Percentiles rank a stretch among this genome's conserved stretches.
Conservation (phyloP, 2,797 vertebrate genomes). For the Falco columbarius region DNA sequence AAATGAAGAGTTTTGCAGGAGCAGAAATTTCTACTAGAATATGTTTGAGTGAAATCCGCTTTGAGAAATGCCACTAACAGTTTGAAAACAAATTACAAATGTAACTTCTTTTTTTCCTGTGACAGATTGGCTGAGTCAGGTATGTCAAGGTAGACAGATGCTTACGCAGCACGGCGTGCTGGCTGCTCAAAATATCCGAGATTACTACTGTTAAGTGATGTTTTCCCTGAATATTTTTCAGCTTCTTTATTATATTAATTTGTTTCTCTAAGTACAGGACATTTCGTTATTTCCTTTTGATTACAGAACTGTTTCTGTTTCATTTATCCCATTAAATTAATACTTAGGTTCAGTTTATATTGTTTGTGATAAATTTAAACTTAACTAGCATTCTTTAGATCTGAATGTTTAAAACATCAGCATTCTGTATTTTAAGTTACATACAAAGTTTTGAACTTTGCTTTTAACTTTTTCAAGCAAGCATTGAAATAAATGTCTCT, state of each 20-base stretch:
- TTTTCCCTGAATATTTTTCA: neutral
- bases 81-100: neutral
- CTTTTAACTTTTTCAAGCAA: neutral
- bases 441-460: neutral
- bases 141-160: neutral
- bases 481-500: neutral
- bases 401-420: neutral
- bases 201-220: neutral
- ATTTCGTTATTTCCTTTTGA: neutral
- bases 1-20: neutral
- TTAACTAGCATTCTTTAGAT: neutral
- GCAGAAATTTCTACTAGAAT: neutral
- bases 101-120: neutral
- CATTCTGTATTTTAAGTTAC: neutral
- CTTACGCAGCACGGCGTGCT: accelerated
- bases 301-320: neutral
- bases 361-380: neutral
- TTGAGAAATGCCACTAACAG: neutral
- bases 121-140: neutral
- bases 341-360: neutral
- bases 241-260: neutral
- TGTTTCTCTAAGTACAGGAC: neutral
- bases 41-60: neutral
- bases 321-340: neutral
- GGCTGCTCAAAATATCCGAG: neutral